phyloP scores from a whole-genome alignment of 53 echinoderm and acorn worm genomes.

The Stichopus horrens region DNA sequence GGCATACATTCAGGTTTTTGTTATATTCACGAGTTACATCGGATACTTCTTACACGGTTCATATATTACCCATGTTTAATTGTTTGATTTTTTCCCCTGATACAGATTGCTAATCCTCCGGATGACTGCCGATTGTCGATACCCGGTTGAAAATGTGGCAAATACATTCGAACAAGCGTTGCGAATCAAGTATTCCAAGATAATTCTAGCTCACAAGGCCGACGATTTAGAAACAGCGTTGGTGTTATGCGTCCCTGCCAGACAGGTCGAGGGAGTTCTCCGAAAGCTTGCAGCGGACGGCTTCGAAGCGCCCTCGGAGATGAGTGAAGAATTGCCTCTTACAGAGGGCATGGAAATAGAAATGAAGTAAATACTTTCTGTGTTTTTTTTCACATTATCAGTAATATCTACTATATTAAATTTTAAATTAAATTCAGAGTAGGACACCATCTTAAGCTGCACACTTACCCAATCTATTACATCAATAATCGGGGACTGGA shows the following conservation, averaged over 20 bases:
- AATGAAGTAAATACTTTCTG: conserved; percentile 56
- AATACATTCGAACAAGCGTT: conserved; percentile 81
- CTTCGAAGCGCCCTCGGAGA: conserved; percentile 82
- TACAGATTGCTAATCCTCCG: conserved; percentile 76
- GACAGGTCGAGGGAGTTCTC: conserved; percentile 77
- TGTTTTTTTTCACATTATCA: too few species aligned
- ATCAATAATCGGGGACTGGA: too few species aligned
- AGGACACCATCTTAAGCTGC: too few species aligned
- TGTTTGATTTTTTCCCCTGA: too few species aligned
- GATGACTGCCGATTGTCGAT: conserved; percentile 71
- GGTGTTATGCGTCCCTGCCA: conserved; percentile 72
- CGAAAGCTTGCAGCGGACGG: conserved; percentile 72
- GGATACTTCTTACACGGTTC: too few species aligned
- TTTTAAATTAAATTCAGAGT: too few species aligned
- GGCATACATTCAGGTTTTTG: too few species aligned
- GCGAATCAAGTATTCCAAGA: conserved; percentile 86
- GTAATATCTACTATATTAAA: too few species aligned
- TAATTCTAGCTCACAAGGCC: conserved; percentile 74
- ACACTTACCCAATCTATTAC: too few species aligned
- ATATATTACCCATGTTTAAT: too few species aligned
- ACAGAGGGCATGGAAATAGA: conserved; percentile 91
- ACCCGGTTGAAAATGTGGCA: conserved; percentile 72
- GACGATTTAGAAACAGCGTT: conserved; percentile 76
- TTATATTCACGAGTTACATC: too few species aligned
- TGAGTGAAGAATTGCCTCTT: conserved; percentile 76